A percentile compares a stretch with the other conserved stretches of the same genome.
phyloP scores from a whole-genome alignment of 2,797 vertebrate genomes.

The Labeo calbasu region DNA sequence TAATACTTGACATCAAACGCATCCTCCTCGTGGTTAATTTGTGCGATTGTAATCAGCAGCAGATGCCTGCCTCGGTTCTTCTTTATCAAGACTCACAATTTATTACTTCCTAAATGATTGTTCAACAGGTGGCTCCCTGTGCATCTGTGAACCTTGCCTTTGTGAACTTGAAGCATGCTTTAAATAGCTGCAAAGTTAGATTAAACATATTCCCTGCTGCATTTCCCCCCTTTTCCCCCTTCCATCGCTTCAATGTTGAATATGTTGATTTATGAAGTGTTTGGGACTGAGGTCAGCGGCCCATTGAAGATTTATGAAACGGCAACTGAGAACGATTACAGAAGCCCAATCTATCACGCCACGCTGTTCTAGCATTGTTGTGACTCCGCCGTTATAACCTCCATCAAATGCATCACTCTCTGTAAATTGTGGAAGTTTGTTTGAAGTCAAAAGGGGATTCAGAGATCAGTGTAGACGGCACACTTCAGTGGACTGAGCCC shows the following conservation, averaged over 20 bases:
- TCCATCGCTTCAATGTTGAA: slow-evolving; percentile 75
- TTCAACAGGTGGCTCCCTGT: slow-evolving; percentile 67
- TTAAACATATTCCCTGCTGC: slow-evolving; percentile 64
- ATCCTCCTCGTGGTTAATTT: slow-evolving; percentile 72
- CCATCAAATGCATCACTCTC: slow-evolving; percentile 69
- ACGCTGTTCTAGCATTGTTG: slow-evolving; percentile 69
- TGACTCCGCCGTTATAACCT: slow-evolving; percentile 66
- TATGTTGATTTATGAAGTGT: slow-evolving; percentile 81
- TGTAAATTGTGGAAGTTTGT: slow-evolving; percentile 48
- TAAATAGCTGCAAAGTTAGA: slow-evolving; percentile 70
- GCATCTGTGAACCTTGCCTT: slow-evolving; percentile 67
- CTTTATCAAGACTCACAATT: slow-evolving; percentile 69
- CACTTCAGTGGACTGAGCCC: slow-evolving; percentile 28
- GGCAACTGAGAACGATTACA: slow-evolving; percentile 71
- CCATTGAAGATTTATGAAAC: slow-evolving; percentile 82
- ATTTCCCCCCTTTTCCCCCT: slow-evolving; percentile 35
- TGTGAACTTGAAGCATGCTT: slow-evolving; percentile 71
- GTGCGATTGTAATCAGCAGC: slow-evolving; percentile 71
- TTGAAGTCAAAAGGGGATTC: slow-evolving; percentile 56
- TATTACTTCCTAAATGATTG: slow-evolving; percentile 79
- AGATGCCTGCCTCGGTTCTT: slow-evolving; percentile 72
- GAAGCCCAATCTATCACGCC: slow-evolving; percentile 77
- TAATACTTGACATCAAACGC: slow-evolving; percentile 70
- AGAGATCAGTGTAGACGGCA: slow-evolving; percentile 39
- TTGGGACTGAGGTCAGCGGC: slow-evolving; percentile 74